Base-by-base conservation (phyloP, 2,113 vertebrate genomes). In the Clarias batrachus region DNA sequence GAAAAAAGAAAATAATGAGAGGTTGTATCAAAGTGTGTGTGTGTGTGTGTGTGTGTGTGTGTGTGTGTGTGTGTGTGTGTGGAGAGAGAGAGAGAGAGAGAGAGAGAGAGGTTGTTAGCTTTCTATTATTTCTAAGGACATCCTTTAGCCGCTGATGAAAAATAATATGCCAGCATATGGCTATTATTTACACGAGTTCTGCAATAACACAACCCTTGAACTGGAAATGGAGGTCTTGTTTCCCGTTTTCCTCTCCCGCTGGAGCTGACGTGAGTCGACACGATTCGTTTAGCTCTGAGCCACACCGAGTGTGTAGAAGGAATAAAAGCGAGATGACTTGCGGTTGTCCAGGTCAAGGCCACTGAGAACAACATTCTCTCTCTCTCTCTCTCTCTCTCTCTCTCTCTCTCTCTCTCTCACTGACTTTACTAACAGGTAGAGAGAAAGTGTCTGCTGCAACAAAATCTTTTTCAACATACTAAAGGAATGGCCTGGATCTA, bases 51-150 rank as follows among this genome's bases (percentile, higher is more conserved):
- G 33, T 66, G 25, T n/a, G 10, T 66, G 41, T 52, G 41, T 25
- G 10, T 37, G 21, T 80, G 21, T 23, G 78, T 59, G 57, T 37
- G 16, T 71, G 30, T 71, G 66, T 71, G 30, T 71, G 30, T 19
- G 16, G 30, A 83, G 81, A 81, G 57, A 62, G 23, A 88, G 57
- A 84, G 41, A 71, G 33, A 60, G n/a, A 19, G 23, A 85, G 60
- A 60, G 27, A 82, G 71, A 85, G 33, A 76, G 77, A 63, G 56
- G 19, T 57, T 87, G 68, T 73, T 54, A 71, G 37, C 79, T 63
- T 93, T 95, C 93, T 94, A 93, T 94, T 95, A 94, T 95, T 93
- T 94, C 92, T 94, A 93, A 94, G 92, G 93, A 93, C 92, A 93
- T 92, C 88, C 89, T 94, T 92, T 93, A 93, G 91, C 92, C 91